Conservation (phyloP, 2,113 vertebrate species). For the Oncorhynchus gorbuscha region DNA sequence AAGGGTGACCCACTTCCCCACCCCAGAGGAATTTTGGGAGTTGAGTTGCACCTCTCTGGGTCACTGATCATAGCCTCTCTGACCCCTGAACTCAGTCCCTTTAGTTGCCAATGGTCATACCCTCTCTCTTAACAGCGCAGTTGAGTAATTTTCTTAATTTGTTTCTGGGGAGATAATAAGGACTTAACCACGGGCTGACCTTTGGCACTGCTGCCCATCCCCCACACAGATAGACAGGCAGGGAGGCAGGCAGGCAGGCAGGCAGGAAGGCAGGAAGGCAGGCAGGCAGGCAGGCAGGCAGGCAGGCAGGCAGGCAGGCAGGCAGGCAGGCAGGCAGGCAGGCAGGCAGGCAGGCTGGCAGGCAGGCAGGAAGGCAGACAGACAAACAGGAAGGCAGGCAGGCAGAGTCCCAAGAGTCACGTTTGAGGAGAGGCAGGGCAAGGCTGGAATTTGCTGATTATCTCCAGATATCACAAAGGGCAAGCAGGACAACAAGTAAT, state of each 20-base stretch:
- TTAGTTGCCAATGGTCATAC: conserved; percentile 31
- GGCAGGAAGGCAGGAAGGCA: too few species aligned
- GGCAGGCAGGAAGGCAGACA: too few species aligned
- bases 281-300: too few species aligned
- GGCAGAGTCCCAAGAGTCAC: conserved; percentile 44
- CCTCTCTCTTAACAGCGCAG: conserved; percentile 47
- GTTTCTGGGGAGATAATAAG: conserved; percentile 58
- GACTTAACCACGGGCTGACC: conserved; percentile 48
- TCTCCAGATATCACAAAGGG: conserved; percentile 63
- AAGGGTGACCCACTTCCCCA: not conserved
- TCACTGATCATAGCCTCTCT: conserved; percentile 41
- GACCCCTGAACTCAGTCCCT: conserved; percentile 34
- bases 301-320: too few species aligned
- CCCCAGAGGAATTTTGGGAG: too few species aligned
- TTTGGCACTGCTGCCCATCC: conserved; percentile 14
- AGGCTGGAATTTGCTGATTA: conserved; percentile 62
- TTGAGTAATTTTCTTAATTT: conserved; percentile 63
- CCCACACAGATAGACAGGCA: not conserved
- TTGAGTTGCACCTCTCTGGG: conserved; percentile 18
- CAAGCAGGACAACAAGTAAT: conserved; percentile 30
- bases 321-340: not conserved
- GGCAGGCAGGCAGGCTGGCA: too few species aligned
- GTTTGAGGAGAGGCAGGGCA: conserved; percentile 38
- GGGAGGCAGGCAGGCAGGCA: too few species aligned
- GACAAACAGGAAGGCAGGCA: too few species aligned